These are phyloP conservation scores for Brienomyrus brachyistius DNA, from an alignment of 2,113 vertebrate genomes.

Conservation along the genomic window DNA sequence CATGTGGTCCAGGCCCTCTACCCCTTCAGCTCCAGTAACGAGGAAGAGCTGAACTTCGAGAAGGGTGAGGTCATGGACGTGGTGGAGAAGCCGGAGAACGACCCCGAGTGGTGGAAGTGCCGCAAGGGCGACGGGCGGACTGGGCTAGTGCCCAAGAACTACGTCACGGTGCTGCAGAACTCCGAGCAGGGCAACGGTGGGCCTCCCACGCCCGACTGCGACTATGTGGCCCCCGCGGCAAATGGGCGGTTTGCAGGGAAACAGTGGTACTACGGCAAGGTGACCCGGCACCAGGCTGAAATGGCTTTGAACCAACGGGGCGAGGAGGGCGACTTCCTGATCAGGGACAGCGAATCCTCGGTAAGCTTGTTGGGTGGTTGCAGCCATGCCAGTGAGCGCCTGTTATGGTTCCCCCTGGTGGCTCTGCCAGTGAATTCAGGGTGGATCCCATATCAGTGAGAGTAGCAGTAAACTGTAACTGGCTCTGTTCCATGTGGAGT, in stretches of 20 bases:
- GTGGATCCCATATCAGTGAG: not conserved
- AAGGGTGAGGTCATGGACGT: slow-evolving; percentile 87
- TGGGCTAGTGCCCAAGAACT: slow-evolving; percentile 85
- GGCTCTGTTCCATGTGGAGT: not conserved
- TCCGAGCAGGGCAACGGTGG: slow-evolving; percentile 53
- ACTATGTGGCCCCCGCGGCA: slow-evolving; percentile 76
- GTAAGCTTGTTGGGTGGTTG: slow-evolving; percentile 51
- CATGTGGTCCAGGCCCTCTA: slow-evolving; percentile 84
- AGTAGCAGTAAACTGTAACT: not conserved
- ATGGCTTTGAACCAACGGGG: slow-evolving; percentile 84
- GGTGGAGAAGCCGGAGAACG: slow-evolving; percentile 85
- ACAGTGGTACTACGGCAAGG: slow-evolving; percentile 86
- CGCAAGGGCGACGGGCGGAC: slow-evolving; percentile 78
- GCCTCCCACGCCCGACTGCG: slow-evolving; percentile 78
- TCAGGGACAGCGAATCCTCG: slow-evolving; percentile 85
- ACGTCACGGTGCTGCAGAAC: slow-evolving; percentile 78
- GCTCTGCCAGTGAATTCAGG: not conserved
- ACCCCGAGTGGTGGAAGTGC: slow-evolving; percentile 90
- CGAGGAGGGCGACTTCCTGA: slow-evolving; percentile 83
- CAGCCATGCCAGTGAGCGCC: not conserved
- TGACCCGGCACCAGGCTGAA: slow-evolving; percentile 84
- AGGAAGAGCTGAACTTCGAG: slow-evolving; percentile 87
- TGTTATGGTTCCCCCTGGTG: not conserved
- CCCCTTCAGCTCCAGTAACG: slow-evolving; percentile 79
- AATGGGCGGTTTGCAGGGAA: slow-evolving; percentile 79